Evolutionary conservation across 1,140 invertebrate genomes (phyloP).

Genomic region (Chelonus insularis): DNA sequence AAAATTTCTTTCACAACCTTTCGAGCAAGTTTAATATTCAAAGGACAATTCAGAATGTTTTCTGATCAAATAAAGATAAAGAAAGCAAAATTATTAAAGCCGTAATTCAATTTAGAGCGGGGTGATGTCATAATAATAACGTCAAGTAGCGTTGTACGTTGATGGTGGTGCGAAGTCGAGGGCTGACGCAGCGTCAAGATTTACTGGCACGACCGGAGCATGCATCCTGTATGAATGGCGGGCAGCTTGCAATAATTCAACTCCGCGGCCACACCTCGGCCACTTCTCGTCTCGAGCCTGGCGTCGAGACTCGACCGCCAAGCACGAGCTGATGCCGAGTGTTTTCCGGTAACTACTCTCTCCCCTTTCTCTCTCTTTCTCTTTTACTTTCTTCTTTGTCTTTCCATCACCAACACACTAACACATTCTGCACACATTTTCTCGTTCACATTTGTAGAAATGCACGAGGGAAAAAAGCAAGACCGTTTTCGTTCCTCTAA

Average conservation of each 20-base stretch:
- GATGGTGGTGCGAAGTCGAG: slow-evolving; percentile 39
- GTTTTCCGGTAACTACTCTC: slow-evolving; percentile 52
- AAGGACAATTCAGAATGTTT: no score
- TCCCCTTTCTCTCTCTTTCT: slow-evolving; percentile 24
- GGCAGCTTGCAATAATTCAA: slow-evolving; percentile 58
- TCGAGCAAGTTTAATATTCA: no score
- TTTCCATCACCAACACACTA: slow-evolving; percentile 22
- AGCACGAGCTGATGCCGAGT: slow-evolving; percentile 34
- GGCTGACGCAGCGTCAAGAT: slow-evolving; percentile 52
- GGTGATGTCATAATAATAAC: slow-evolving; percentile 27
- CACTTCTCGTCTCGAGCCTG: slow-evolving; percentile 54
- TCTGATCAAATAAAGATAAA: background rate
- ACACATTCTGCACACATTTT: slow-evolving; percentile 6
- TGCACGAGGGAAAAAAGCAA: no score
- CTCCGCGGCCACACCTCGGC: slow-evolving; percentile 57
- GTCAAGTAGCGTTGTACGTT: slow-evolving; percentile 20
- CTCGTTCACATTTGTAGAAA: no score
- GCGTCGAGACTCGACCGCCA: slow-evolving; percentile 29
- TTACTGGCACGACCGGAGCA: slow-evolving; percentile 49
- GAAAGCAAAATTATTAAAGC: background rate
- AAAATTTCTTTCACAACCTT: no score
- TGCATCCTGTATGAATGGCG: slow-evolving; percentile 57
- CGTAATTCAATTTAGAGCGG: slow-evolving; percentile 2
- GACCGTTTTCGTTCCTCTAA: background rate
- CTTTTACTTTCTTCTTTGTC: slow-evolving; percentile 28